Percentiles rank a stretch among this genome's conserved stretches.
phyloP scores from a whole-genome alignment of 64 coral and sea anemone species.

The Montipora cactus region DNA sequence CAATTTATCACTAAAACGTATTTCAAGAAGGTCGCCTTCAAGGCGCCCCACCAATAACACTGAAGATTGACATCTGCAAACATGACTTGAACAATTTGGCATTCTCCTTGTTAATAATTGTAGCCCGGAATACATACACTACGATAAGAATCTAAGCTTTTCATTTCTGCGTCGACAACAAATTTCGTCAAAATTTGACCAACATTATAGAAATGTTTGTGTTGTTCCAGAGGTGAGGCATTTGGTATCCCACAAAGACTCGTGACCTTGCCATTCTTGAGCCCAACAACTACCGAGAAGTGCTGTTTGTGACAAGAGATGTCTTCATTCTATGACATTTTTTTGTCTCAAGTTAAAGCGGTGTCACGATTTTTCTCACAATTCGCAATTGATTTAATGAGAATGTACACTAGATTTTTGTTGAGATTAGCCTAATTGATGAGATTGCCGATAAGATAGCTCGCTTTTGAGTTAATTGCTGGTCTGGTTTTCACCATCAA shows the following conservation, averaged over 20 bases:
- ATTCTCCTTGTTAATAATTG: constrained; percentile 28
- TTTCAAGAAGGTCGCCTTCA: constrained; percentile 23
- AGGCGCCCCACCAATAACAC: constrained; percentile 25
- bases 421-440: constrained; percentile 45
- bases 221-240: background rate
- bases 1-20: constrained; percentile 32
- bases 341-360: background rate
- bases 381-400: constrained; percentile 29
- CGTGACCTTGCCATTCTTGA: constrained; percentile 11
- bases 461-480: constrained; percentile 33
- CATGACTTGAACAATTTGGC: constrained; percentile 37
- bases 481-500: constrained; percentile 29
- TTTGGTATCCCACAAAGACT: constrained; percentile 23
- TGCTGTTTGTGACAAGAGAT: background rate
- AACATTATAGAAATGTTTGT: background rate
- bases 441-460: constrained; percentile 44
- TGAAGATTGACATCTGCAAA: constrained; percentile 31
- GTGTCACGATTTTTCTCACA: constrained; percentile 1
- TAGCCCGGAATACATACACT: background rate
- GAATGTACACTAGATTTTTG: constrained; percentile 52
- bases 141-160: constrained; percentile 23
- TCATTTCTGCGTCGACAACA: constrained; percentile 18
- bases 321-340: background rate
- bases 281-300: background rate
- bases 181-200: background rate